Percentiles rank a stretch among this genome's conserved stretches.
phyloP scores from a whole-genome alignment of 2,113 vertebrate genomes.

The Eulemur macaco region DNA sequence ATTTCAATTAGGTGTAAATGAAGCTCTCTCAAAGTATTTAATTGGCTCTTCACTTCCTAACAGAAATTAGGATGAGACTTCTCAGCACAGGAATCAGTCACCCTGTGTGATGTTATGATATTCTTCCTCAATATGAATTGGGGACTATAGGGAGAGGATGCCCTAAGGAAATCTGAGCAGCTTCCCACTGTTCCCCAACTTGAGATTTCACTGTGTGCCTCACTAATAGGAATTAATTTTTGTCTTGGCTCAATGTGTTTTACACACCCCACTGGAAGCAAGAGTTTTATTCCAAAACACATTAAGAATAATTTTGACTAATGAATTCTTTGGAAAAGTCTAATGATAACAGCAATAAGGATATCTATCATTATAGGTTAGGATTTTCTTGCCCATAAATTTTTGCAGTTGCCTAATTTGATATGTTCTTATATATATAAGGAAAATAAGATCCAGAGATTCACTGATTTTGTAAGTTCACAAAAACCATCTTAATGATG shows the following conservation, averaged over 20 bases:
- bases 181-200: neutral
- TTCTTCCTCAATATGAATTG: neutral
- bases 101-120: neutral
- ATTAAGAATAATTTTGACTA: neutral
- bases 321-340: slow-evolving; percentile 38
- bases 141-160: neutral
- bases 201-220: neutral
- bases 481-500: neutral
- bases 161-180: neutral
- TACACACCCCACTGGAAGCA: neutral
- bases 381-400: neutral
- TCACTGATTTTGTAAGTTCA: neutral
- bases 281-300: neutral
- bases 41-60: neutral
- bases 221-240: neutral
- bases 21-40: neutral
- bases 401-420: neutral
- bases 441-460: neutral
- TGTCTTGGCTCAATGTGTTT: neutral
- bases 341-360: neutral
- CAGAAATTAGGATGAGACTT: neutral
- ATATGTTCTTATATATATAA: neutral
- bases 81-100: neutral
- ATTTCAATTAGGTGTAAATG: neutral
- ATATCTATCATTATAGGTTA: neutral